These are phyloP conservation scores for Epizoanthus ramosus DNA, from an alignment of 92 coral and sea anemone species.

Conservation along the genomic window DNA sequence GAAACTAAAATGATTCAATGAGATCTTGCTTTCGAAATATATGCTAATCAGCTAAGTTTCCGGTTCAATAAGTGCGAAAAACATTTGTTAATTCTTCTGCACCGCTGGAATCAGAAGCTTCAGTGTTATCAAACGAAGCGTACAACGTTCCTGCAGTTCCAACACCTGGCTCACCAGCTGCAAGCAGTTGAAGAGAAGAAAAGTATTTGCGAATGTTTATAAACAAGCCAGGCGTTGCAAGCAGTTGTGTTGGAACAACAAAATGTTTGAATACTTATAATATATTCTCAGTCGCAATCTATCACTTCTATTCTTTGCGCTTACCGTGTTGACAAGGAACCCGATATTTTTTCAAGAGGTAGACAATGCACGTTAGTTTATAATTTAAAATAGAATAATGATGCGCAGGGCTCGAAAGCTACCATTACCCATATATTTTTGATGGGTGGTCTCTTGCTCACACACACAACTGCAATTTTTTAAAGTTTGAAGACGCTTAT, in stretches of 20 bases:
- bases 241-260: not conserved
- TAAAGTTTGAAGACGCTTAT: too few species aligned
- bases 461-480: too few species aligned
- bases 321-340: too few species aligned
- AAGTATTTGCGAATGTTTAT: not conserved
- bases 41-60: constrained; percentile 24
- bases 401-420: not conserved
- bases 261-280: not conserved
- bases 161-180: constrained; percentile 39
- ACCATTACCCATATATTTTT: too few species aligned
- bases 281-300: too few species aligned
- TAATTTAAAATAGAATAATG: not conserved
- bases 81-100: constrained; percentile 8
- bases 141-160: constrained; percentile 5
- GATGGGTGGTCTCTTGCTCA: too few species aligned
- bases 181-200: not conserved
- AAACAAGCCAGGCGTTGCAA: not conserved
- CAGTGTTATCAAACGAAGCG: constrained; percentile 27
- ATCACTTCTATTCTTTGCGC: too few species aligned
- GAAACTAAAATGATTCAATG: not conserved
- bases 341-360: too few species aligned
- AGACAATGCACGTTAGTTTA: too few species aligned
- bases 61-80: constrained; percentile 36
- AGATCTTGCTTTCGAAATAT: constrained; percentile 1
- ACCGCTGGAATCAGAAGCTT: not conserved